phyloP scores from a whole-genome alignment of 2,888 invertebrate species.

The Diplolepis rosae region DNA sequence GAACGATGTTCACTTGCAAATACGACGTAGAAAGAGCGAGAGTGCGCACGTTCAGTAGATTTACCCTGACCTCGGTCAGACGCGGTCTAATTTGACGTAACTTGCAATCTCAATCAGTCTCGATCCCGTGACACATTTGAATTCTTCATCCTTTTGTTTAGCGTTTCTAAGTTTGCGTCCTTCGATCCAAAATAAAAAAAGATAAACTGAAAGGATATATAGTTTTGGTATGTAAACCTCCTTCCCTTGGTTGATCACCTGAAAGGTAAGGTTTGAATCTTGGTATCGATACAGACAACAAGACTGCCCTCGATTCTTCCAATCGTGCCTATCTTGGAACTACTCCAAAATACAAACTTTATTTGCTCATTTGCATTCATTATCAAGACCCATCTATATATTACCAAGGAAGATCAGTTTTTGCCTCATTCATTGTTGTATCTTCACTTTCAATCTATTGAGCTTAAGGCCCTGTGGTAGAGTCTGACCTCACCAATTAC shows the following conservation, averaged over 20 bases:
- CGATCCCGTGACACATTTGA: background rate
- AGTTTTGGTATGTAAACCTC: background rate
- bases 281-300: too few species aligned
- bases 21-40: constrained; percentile 28
- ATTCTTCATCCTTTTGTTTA: background rate
- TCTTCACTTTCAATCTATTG: too few species aligned
- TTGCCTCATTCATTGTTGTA: too few species aligned
- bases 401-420: too few species aligned
- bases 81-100: constrained; percentile 43
- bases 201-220: background rate
- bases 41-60: constrained; percentile 35
- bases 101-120: constrained; percentile 21
- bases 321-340: background rate
- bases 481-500: too few species aligned
- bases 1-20: constrained; percentile 17
- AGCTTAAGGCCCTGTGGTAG: too few species aligned
- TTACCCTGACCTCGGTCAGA: constrained; percentile 46
- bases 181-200: background rate
- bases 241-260: background rate
- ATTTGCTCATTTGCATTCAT: background rate
- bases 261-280: too few species aligned
- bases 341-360: background rate
- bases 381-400: too few species aligned
- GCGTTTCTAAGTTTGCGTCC: background rate
- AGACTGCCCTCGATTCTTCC: background rate